phyloP scores from a whole-genome alignment of 1,140 invertebrate species.

The Micrasema longulum region DNA sequence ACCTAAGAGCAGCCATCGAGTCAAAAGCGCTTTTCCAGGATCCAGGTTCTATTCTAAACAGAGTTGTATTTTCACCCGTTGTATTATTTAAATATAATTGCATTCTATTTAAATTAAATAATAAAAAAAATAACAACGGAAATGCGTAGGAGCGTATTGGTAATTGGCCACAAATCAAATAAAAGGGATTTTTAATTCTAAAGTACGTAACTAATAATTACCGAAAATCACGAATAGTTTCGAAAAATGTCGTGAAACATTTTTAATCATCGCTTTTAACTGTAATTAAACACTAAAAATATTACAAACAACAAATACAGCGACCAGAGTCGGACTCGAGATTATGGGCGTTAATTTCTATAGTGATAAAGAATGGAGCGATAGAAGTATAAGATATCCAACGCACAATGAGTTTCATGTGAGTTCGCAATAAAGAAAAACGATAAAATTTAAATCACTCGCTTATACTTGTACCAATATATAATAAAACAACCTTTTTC shows the following conservation, averaged over 20 bases:
- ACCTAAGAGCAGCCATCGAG: too few relatives aligned
- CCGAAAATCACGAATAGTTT: not conserved
- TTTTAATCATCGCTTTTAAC: constrained; percentile 8
- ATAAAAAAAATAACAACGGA: too few relatives aligned
- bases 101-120: too few relatives aligned
- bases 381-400: not conserved
- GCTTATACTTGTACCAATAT: constrained; percentile 6
- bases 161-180: not conserved
- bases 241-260: constrained; percentile 8
- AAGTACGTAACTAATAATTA: not conserved
- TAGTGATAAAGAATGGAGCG: not conserved
- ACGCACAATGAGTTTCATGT: constrained; percentile 26
- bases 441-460: constrained; percentile 34
- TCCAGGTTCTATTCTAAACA: too few relatives aligned
- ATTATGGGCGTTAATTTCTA: not conserved
- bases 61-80: too few relatives aligned
- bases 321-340: not conserved
- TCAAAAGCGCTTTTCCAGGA: too few relatives aligned
- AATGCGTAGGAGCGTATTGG: not conserved
- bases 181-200: not conserved
- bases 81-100: too few relatives aligned
- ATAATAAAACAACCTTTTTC: constrained; percentile 23
- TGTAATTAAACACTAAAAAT: constrained; percentile 14
- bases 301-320: constrained; percentile 6
- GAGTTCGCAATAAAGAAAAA: constrained; percentile 18